These are phyloP conservation scores for Loris lydekkerianus DNA, from an alignment of 2,797 vertebrate species.

Conservation along the genomic window DNA sequence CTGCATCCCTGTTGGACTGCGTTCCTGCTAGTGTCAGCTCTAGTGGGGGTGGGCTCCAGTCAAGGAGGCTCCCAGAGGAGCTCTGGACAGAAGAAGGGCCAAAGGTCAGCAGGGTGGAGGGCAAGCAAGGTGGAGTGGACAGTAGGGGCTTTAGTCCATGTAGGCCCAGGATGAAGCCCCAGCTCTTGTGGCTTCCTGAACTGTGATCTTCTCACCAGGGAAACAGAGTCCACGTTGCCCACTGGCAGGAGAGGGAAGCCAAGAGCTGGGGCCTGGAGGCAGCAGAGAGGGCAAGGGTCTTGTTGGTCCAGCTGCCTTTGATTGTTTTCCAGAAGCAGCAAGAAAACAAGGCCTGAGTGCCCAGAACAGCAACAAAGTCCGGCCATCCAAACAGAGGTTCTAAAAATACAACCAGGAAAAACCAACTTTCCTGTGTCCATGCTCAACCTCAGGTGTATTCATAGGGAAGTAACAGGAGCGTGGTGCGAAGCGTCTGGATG, in stretches of 20 bases:
- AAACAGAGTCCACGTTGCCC: not conserved
- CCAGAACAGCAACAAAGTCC: not conserved
- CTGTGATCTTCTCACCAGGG: not conserved
- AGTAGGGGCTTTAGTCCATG: accelerated
- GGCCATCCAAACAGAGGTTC: not conserved
- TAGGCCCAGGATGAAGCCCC: accelerated
- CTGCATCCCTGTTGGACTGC: not conserved
- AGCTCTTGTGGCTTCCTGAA: not conserved
- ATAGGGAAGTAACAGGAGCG: not conserved
- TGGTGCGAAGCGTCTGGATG: not conserved
- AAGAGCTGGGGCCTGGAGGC: not conserved
- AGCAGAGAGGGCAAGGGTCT: not conserved
- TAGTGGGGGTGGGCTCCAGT: not conserved
- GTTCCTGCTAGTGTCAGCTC: not conserved
- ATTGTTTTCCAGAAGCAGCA: not conserved
- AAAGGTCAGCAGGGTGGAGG: not conserved
- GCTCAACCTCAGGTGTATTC: not conserved
- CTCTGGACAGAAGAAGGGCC: no score
- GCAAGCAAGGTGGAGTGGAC: not conserved
- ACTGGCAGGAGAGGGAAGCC: not conserved
- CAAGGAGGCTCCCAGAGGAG: not conserved
- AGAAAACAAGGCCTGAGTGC: not conserved
- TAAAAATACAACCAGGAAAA: conserved; percentile 57
- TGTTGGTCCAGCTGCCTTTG: not conserved
- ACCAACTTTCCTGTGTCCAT: conserved; percentile 48